A percentile compares a stretch with the other conserved stretches of the same genome.
phyloP scores from a whole-genome alignment of 2,797 vertebrate genomes.

The Masticophis lateralis region DNA sequence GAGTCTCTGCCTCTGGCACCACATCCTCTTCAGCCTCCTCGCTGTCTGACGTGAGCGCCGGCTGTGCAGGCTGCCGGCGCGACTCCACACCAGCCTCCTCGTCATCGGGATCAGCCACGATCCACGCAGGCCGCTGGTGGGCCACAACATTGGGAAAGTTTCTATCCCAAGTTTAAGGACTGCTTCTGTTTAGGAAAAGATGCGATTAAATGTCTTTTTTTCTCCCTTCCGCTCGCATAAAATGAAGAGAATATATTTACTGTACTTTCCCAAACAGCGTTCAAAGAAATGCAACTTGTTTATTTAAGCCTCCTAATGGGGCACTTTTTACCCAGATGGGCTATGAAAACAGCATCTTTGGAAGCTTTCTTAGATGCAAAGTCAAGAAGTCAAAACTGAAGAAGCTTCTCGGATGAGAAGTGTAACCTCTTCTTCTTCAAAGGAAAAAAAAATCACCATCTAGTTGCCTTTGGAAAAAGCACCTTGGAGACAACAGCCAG shows the following conservation, averaged over 20 bases:
- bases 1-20: too few relatives aligned
- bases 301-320: neutral
- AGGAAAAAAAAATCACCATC: neutral
- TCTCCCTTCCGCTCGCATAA: too few relatives aligned
- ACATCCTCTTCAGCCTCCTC: too few relatives aligned
- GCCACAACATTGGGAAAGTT: conserved; percentile 23
- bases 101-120: too few relatives aligned
- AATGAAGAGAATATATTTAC: neutral
- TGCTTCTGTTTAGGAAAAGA: conserved; percentile 14
- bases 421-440: neutral
- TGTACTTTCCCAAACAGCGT: neutral
- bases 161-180: neutral
- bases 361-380: neutral
- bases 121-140: too few relatives aligned
- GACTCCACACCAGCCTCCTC: too few relatives aligned
- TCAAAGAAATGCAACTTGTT: neutral
- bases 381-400: neutral
- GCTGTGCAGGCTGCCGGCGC: too few relatives aligned
- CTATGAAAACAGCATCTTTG: neutral
- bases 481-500: too few relatives aligned
- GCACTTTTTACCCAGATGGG: neutral
- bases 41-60: too few relatives aligned
- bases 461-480: neutral
- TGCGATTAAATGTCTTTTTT: conserved; percentile 27
- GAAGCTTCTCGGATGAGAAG: neutral